Base-by-base conservation (phyloP, 2,888 invertebrate species). In the Monopis laevigella region DNA sequence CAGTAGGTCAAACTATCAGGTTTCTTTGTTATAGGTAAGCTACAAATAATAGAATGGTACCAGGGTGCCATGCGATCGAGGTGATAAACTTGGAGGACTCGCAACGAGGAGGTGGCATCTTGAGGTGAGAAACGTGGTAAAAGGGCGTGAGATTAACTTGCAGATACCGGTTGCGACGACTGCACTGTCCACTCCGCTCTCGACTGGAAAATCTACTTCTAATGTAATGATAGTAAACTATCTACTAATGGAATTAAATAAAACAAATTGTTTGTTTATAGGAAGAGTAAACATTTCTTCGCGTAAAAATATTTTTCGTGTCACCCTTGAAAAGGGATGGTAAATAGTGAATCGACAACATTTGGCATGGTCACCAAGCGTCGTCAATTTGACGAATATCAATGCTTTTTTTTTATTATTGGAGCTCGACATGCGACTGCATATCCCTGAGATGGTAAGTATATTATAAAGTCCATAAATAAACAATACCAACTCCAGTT, bases 121-220 rank as follows among this genome's bases (percentile, higher is more conserved):
- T 53, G 73, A 74, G 77, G 77, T 77, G 78, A 77, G 71, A 72
- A 75, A 69, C 75, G 74, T 72, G 74, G 72, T 57, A 63, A 62
- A 66, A 56, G 66, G 65, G 65, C 74, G 72, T 74, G 73, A 77
- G 74, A 77, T 74, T 62, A 65, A 53, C 51, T 58, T 52, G 53
- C 48, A 50, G 73, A 74, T 75, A 74, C 51, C 57, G 59, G 54
- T 60, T 29, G n/a, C 14, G 12, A 14, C 3, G 29, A 10, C 30
- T n/a, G 13, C 32, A 32, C 32, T 32, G 32, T 32, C 32, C 32
- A 32, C 32, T 32, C 32, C n/a, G 12, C 29, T 29, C n/a, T n/a
- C 29, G 7, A 17, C 32, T 32, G 32, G 32, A 32, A 32, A 32
- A 14, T 32, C 14, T 17, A 32, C 16, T 5, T 5, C 6, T 21